Conservation (phyloP, 2,797 vertebrate species). For the Enteromius viviparus region DNA sequence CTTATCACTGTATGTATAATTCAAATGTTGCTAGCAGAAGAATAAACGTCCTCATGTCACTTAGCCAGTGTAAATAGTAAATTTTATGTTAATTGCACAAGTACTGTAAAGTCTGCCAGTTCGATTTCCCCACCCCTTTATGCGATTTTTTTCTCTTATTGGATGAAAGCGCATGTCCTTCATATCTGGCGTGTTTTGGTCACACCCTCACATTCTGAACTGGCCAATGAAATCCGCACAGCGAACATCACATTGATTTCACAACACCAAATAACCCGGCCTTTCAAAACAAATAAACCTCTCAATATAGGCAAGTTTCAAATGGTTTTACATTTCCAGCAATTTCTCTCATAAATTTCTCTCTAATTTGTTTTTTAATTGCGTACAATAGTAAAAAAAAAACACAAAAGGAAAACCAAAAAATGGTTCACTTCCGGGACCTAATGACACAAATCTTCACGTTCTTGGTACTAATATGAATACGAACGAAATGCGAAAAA, state of each 20-base stretch:
- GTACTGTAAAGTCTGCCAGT: constrained; percentile 8
- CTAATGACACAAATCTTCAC: background rate
- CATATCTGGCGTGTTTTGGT: constrained; percentile 68
- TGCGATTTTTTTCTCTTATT: constrained; percentile 61
- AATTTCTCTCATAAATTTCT: background rate
- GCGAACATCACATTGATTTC: constrained; percentile 50
- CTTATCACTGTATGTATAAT: background rate
- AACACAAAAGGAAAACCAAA: background rate
- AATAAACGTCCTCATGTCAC: background rate
- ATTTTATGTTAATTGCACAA: background rate
- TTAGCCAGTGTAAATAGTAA: background rate
- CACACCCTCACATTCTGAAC: constrained; percentile 65
- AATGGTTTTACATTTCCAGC: background rate
- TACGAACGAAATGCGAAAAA: background rate
- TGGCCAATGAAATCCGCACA: constrained; percentile 65
- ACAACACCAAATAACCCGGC: constrained; percentile 46
- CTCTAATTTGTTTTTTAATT: background rate
- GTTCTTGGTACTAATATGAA: background rate
- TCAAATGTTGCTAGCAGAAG: constrained; percentile 6
- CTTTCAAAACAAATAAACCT: constrained; percentile 26
- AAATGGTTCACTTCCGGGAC: constrained; percentile 33
- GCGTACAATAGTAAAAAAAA: background rate
- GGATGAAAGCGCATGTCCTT: constrained; percentile 65
- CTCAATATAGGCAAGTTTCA: background rate
- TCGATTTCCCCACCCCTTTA: constrained; percentile 37